Base-by-base conservation (phyloP, 2,113 vertebrate genomes). In the Pipa parva region DNA sequence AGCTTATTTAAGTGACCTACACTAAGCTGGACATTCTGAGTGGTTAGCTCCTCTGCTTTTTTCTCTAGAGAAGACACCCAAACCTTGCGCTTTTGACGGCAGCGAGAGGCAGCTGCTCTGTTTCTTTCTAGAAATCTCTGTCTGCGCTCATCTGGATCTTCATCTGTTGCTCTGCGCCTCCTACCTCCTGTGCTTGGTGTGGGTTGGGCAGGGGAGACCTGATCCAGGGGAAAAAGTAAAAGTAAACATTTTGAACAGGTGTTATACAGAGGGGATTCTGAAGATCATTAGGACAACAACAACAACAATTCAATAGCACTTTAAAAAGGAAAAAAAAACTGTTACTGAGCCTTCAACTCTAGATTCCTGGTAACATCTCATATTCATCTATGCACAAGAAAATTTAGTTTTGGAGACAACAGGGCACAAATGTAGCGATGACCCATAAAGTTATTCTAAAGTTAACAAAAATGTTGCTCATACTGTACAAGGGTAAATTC, bases 151-250 rank as follows among this genome's bases (percentile, higher is more conserved):
- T 99, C 96, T 0, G 96, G 96, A 72, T 99, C 96, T 67, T 98
- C 95, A 15, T 97, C 95, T 3, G 84, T 60, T 0, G 92, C 90
- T 29, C 95, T 89, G 18, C 91, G 80, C 61, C 96, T 83, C 2
- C 96, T 84, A 18, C 96, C 93, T 3, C 95, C 96, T 0, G 92
- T 95, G 60, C 89, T 88, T 24, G 88, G 86, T 0, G 86, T 89
- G 74, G 95, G 96, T 77, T 98, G 95, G 21, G 95, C 95, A 7
- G 94, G 94, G 77, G 96, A 98, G 49, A 97, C 93, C 96, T 98
- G 77, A 12, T 33, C 39, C 5, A 0, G 28, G 67, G 68, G 5
- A 71, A 59, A 17, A 48, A 22, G 39, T 27, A 6, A 18, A 60
- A 22, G 7, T 2, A 45, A 27, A 7, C 20, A 46, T 46, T 42